phyloP scores from a whole-genome alignment of 1,140 invertebrate species.

The Drosophila nigromelanica region DNA sequence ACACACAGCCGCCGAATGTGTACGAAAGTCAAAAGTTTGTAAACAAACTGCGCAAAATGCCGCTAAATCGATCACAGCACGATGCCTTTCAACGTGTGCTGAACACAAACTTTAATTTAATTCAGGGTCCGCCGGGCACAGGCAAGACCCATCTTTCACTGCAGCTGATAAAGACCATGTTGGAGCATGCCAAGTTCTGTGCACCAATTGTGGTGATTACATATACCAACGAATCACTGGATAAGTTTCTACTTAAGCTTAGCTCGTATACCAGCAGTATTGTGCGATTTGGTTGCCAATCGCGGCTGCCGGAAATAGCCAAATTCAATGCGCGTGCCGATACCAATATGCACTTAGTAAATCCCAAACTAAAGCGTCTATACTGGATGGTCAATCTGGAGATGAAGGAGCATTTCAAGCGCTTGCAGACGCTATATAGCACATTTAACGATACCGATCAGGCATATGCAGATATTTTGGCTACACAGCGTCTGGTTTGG shows the following conservation, averaged over 20 bases:
- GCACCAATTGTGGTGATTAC: constrained; percentile 91
- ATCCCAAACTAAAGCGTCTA: constrained; percentile 51
- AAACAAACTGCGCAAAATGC: constrained; percentile 28
- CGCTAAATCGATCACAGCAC: constrained; percentile 84
- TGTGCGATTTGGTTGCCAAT: constrained; percentile 90
- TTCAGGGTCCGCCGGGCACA: constrained; percentile 93
- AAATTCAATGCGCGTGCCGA: constrained; percentile 59
- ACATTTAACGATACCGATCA: constrained; percentile 77
- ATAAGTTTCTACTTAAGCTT: constrained; percentile 92
- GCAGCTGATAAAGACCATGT: constrained; percentile 87
- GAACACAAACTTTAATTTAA: constrained; percentile 84
- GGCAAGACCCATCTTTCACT: constrained; percentile 91
- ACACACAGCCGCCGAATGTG: constrained; percentile 20
- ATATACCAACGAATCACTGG: constrained; percentile 94
- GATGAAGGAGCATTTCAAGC: constrained; percentile 66
- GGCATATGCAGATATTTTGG: constrained; percentile 74
- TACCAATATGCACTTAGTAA: constrained; percentile 22
- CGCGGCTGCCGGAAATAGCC: constrained; percentile 61
- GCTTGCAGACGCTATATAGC: constrained; percentile 57
- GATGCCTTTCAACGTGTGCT: constrained; percentile 86
- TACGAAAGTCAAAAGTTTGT: constrained; percentile 34
- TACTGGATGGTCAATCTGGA: constrained; percentile 67
- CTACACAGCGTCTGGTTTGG: constrained; percentile 19
- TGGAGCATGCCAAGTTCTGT: constrained; percentile 84
- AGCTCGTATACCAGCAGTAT: constrained; percentile 85